A percentile compares a stretch with the other conserved stretches of the same genome.
These are phyloP conservation scores for Myotis vivesi DNA, from an alignment of 2,797 vertebrate genomes.

Conservation along the genomic window DNA sequence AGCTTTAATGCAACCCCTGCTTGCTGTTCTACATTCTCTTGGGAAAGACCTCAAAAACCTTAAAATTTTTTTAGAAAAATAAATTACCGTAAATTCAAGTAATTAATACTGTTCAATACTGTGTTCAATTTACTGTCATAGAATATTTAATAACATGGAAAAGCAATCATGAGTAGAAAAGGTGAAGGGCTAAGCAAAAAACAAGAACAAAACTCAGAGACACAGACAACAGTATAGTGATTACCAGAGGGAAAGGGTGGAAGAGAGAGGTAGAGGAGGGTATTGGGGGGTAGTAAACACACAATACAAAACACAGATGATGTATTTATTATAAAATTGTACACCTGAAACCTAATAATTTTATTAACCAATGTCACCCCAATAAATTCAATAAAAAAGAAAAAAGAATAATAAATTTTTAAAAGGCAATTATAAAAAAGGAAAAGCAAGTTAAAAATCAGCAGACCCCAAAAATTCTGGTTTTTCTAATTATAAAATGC, in stretches of 20 bases:
- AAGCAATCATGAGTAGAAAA: background rate
- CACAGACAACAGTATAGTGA: background rate
- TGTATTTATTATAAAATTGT: background rate
- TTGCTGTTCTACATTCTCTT: background rate
- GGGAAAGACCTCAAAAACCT: background rate
- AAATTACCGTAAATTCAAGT: background rate
- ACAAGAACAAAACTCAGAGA: background rate
- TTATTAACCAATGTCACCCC: background rate
- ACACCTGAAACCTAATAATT: background rate
- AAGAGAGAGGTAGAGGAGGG: background rate
- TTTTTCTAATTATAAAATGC: background rate
- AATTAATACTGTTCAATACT: background rate
- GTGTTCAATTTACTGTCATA: background rate
- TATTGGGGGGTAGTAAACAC: background rate
- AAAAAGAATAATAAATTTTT: background rate
- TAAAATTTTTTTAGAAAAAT: background rate
- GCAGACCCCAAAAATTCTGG: background rate
- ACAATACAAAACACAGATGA: background rate
- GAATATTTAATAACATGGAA: background rate
- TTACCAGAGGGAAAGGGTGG: background rate
- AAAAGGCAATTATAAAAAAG: background rate
- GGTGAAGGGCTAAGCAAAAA: background rate
- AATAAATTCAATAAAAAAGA: background rate
- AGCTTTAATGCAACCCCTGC: background rate
- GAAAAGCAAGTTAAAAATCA: background rate